Evolutionary conservation across 2,797 vertebrate species (phyloP).

Genomic region (Trematomus bernacchii): DNA sequence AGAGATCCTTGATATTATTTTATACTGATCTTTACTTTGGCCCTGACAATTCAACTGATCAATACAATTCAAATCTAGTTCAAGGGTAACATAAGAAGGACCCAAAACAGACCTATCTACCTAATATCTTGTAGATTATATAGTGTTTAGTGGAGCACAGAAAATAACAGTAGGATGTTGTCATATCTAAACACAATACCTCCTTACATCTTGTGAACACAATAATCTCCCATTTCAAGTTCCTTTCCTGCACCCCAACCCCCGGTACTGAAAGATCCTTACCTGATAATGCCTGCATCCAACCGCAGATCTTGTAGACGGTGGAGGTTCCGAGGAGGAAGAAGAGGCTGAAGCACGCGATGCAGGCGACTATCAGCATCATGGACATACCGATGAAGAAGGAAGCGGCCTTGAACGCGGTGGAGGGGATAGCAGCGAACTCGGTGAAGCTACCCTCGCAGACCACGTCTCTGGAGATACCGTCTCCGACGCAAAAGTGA

Average conservation of each 20-base stretch:
- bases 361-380: constrained; percentile 95
- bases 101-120: too few relatives aligned
- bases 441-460: constrained; percentile 96
- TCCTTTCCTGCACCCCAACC: not conserved
- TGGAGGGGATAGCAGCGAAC: constrained; percentile 93
- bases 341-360: constrained; percentile 96
- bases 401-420: constrained; percentile 97
- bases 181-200: not conserved
- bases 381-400: constrained; percentile 97
- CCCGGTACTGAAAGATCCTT: constrained; percentile 66
- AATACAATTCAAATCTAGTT: not conserved
- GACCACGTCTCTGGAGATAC: constrained; percentile 90
- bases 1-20: constrained; percentile 11
- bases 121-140: too few relatives aligned
- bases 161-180: not conserved
- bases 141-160: not conserved
- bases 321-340: constrained; percentile 98
- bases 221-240: not conserved
- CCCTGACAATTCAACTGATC: constrained; percentile 27
- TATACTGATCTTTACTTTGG: constrained; percentile 21
- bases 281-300: constrained; percentile 97
- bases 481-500: constrained; percentile 95
- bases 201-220: not conserved
- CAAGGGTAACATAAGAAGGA: not conserved
- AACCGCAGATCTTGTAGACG: constrained; percentile 98